Conservation (phyloP, 2,113 vertebrate species). For the Sinocyclocheilus anshuiensis region DNA sequence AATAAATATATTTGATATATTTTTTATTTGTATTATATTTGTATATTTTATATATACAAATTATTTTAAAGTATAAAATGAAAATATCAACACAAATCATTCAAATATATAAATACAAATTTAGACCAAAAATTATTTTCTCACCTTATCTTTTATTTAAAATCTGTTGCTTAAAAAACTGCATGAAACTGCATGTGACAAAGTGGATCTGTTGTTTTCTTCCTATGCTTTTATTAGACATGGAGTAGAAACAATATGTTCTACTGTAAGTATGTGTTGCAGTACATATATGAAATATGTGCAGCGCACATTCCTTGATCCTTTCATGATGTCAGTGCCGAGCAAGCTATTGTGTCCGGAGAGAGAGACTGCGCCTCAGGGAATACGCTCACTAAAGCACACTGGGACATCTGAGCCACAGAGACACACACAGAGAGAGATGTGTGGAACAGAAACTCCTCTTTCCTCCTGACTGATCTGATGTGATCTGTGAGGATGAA, state of each 20-base stretch:
- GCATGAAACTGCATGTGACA: neutral
- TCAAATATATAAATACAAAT: neutral
- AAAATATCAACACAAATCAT: neutral
- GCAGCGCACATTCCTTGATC: neutral
- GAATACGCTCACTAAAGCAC: constrained; percentile 38
- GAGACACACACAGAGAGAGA: neutral
- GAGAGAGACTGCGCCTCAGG: constrained; percentile 15
- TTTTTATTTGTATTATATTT: too few species aligned
- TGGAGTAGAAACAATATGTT: neutral
- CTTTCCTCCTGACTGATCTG: constrained; percentile 41
- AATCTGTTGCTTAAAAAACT: neutral
- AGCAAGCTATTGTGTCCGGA: neutral
- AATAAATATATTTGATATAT: too few species aligned
- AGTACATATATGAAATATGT: neutral
- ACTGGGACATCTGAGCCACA: constrained; percentile 40
- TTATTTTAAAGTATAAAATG: neutral
- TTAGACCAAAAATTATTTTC: neutral
- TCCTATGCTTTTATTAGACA: neutral
- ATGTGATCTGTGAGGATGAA: constrained; percentile 37
- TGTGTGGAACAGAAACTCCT: neutral
- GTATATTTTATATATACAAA: neutral
- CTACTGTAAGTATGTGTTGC: neutral
- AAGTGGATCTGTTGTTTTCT: neutral
- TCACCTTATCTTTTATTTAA: neutral
- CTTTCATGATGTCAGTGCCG: neutral